Conservation (phyloP, 35 echinoderm and acorn worm genomes). For the Ophioderma brevispina region DNA sequence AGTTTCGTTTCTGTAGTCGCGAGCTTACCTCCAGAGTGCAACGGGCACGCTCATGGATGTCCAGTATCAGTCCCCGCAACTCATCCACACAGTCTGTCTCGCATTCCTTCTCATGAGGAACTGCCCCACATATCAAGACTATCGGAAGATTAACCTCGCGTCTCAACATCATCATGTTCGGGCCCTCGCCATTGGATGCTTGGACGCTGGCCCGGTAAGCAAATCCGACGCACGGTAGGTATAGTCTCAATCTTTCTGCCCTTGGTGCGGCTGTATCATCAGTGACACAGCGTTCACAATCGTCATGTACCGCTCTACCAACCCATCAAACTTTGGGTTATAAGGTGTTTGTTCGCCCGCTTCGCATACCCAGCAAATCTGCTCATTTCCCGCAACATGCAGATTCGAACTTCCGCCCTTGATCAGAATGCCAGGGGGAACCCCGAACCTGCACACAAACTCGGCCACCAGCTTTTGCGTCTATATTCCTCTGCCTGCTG, state of each 20-base stretch:
- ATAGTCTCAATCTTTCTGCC: neutral
- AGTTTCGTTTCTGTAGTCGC: neutral
- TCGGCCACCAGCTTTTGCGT: neutral
- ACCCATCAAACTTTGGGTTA: neutral
- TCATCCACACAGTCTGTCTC: neutral
- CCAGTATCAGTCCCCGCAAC: neutral
- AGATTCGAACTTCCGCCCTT: neutral
- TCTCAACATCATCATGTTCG: neutral
- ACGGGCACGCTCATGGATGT: neutral
- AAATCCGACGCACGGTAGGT: neutral
- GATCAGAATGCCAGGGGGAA: neutral
- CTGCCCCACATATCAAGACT: neutral
- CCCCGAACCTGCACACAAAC: neutral
- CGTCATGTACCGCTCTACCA: neutral
- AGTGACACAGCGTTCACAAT: neutral
- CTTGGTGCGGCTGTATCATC: neutral
- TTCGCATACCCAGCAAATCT: neutral
- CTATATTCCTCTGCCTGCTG: neutral
- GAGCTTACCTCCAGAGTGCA: neutral
- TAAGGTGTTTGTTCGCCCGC: neutral
- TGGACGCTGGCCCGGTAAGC: neutral
- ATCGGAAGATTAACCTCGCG: neutral
- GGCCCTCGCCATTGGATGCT: neutral
- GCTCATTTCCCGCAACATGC: neutral
- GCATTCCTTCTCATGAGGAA: neutral